Evolutionary conservation across 2,797 vertebrate genomes (phyloP).

Genomic region (Sibirionetta formosa): DNA sequence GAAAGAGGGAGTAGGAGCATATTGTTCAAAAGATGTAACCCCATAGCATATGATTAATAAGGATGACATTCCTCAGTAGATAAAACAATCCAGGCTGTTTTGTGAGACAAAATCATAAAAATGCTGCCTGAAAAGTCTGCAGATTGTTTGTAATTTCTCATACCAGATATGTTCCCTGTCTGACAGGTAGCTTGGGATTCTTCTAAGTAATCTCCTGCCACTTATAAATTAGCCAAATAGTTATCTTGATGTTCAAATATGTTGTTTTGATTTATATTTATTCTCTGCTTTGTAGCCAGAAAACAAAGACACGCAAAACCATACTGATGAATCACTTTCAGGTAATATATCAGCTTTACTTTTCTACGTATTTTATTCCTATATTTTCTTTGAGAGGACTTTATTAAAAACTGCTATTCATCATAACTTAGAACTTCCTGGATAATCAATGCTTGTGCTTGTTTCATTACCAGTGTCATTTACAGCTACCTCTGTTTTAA

Average conservation of each 20-base stretch:
- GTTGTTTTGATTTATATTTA: constrained; percentile 26
- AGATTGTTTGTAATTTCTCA: background rate
- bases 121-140: background rate
- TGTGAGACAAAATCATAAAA: background rate
- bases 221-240: background rate
- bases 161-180: background rate
- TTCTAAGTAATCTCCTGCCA: background rate
- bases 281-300: constrained; percentile 80
- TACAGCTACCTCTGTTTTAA: background rate
- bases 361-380: background rate
- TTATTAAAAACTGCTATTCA: background rate
- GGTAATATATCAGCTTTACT: constrained; percentile 65
- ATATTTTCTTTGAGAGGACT: background rate
- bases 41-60: background rate
- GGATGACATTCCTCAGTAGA: background rate
- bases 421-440: background rate
- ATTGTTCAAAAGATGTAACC: background rate
- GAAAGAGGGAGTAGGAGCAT: background rate
- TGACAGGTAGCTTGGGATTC: background rate
- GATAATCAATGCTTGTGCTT: background rate
- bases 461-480: background rate
- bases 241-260: background rate
- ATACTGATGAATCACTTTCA: constrained; percentile 72
- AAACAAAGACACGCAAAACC: constrained; percentile 79
- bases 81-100: background rate